Evolutionary conservation across 2,797 vertebrate species (phyloP), one percentile per base, ranked within the genome.

Genomic region (Adrianichthys oophorus): DNA sequence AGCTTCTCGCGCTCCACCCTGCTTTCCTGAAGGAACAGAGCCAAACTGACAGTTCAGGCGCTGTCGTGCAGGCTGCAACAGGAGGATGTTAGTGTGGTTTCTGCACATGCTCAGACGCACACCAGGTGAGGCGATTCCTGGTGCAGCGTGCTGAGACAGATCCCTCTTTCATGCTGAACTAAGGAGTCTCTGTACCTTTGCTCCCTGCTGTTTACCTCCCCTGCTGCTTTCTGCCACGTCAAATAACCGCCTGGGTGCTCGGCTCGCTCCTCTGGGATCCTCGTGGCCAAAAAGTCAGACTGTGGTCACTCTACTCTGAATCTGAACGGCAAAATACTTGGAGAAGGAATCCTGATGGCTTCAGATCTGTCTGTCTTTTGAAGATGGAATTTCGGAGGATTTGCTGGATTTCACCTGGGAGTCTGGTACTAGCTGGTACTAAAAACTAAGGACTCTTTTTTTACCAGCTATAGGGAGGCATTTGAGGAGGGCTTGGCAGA

Each of bases 121-220:
- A 55, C 59, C 72, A 64, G 78, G 72, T 67, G 74, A 61, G 74
- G 76, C 62, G 63, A 83, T 81, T 76, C 67, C 74, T 16, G 81
- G 72, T 87, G 70, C 87, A 88, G 74, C 87, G 4, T 82, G 85
- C 84, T 82, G 56, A 51, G 87, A 93, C 91, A 92, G 79, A 88
- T 86, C 74, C 40, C 40, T 68, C 89, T 86, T 92, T 93, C 89
- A 92, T 78, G 70, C 74, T 72, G 70, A 76, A 77, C 56, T 79
- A 68, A 76, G 74, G 68, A 3, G 44, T 5, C 61, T 64, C 43
- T 80, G 78, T 76, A 87, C 84, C 85, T 89, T 87, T 76, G 80
- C 85, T 85, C 83, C 79, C 73, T 44, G 16, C 63, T 87, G 80
- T 84, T 84, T 80, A 85, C 76, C 26, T 54, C 74, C 62, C 21